Evolutionary conservation across 2,113 vertebrate species (phyloP), one percentile per base, ranked within the genome.

Genomic region (Telmatochromis sp.): DNA sequence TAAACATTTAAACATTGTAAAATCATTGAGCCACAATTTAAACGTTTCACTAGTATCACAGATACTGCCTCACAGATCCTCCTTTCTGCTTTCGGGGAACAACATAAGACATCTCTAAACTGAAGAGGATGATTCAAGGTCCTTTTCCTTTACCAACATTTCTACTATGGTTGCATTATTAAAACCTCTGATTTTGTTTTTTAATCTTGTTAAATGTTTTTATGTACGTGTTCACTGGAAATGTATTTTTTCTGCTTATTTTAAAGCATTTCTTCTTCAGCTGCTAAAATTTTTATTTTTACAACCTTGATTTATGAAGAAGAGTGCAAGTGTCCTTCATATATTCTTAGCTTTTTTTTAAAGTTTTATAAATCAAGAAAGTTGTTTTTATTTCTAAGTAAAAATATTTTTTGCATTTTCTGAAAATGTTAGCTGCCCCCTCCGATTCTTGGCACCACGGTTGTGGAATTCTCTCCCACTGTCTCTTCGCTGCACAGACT

Each of bases 211-310:
- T 45, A 45, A 26, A 9, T 4, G 65, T 17, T 73, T 73, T 73
- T 15, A 73, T 73, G 37, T 0, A 45, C 0, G n/a, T 2, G 13
- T 23, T 45, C 40, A 73, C 68, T 47, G 5, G 8, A 7, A 10
- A 15, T 42, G 0, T 7, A 73, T 71, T 9, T 17, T 73, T 28
- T 21, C 9, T 73, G 13, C 0, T 45, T 9, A 0, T 42, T 42
- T 71, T 42, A 42, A 71, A 71, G 65, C 40, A 73, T 75, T 17
- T 2, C 6, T 17, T 3, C 23, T 75, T 75, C 1, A 47, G 23
- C 23, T 1, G 42, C 40, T 1, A 11, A 75, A 47, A 2, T 5
- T 0, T 0, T 6, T 3, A 5, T 23, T 68, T 42, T 15, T 9
- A 9, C 12, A 42, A 40, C 11, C 7, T 15, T 9, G 23, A 40